Conservation (phyloP, 2,888 invertebrate species). For the Epinotia nisella region DNA sequence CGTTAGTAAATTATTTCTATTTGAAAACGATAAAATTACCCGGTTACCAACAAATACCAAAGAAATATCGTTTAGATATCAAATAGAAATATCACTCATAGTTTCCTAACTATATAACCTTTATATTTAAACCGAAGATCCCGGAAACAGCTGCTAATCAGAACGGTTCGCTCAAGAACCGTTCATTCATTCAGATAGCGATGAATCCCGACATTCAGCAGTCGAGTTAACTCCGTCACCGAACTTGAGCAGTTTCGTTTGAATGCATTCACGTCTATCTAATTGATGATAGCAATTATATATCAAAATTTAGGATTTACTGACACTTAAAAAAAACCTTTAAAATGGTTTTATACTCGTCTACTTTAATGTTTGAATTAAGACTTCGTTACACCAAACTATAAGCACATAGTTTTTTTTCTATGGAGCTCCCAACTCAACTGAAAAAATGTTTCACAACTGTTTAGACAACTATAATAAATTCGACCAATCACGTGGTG, state of each 20-base stretch:
- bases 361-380: no score
- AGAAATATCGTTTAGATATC: not conserved
- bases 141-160: constrained; percentile 26
- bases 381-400: no score
- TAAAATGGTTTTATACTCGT: no score
- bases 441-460: no score
- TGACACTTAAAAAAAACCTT: not conserved
- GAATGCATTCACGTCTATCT: constrained; percentile 10
- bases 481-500: no score
- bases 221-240: constrained; percentile 29
- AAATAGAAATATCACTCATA: constrained; percentile 10
- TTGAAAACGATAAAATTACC: not conserved
- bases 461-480: no score
- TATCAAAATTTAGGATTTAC: not conserved
- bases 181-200: constrained; percentile 37
- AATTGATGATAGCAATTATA: constrained; percentile 7
- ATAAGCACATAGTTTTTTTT: no score
- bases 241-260: constrained; percentile 20
- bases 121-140: constrained; percentile 23
- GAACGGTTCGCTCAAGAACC: constrained; percentile 24
- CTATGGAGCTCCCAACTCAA: no score
- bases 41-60: no score
- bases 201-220: constrained; percentile 31
- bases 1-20: not conserved
- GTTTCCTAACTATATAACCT: constrained; percentile 13